phyloP scores from a whole-genome alignment of 2,797 vertebrate genomes.

The Hydrophis major region DNA sequence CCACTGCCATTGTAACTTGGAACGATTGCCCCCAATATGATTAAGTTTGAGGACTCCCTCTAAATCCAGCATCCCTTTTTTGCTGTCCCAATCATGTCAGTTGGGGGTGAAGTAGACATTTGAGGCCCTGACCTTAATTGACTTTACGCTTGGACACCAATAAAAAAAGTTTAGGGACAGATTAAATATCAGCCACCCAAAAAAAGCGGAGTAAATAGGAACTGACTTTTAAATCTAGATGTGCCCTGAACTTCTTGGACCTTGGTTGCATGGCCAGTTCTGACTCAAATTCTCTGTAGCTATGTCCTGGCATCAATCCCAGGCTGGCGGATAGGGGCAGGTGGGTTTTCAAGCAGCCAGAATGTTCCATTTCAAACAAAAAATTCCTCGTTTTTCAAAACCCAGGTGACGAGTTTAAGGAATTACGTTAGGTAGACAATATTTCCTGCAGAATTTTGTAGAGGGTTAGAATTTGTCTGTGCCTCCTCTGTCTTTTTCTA shows the following conservation, averaged over 20 bases:
- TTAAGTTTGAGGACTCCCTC: not conserved
- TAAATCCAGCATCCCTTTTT: not conserved
- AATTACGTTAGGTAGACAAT: not conserved
- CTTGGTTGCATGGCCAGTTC: not conserved
- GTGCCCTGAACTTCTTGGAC: not conserved
- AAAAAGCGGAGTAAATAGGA: not conserved
- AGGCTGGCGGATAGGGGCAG: no score
- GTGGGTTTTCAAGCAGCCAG: not conserved
- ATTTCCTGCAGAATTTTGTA: not conserved
- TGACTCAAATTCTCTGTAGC: not conserved
- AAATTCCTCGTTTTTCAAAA: not conserved
- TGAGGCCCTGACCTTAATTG: not conserved
- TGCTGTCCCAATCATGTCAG: not conserved
- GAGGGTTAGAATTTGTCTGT: not conserved
- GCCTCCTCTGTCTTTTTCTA: not conserved
- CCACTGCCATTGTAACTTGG: not conserved
- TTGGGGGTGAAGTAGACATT: conserved; percentile 1
- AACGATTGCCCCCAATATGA: not conserved
- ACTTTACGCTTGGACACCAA: not conserved
- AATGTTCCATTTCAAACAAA: no score
- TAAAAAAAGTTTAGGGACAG: not conserved
- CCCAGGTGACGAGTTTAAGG: not conserved
- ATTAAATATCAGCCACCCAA: not conserved
- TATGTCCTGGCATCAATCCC: not conserved
- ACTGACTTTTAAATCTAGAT: not conserved